Base-by-base conservation (phyloP, 2,113 vertebrate species). In the Fulica atra region DNA sequence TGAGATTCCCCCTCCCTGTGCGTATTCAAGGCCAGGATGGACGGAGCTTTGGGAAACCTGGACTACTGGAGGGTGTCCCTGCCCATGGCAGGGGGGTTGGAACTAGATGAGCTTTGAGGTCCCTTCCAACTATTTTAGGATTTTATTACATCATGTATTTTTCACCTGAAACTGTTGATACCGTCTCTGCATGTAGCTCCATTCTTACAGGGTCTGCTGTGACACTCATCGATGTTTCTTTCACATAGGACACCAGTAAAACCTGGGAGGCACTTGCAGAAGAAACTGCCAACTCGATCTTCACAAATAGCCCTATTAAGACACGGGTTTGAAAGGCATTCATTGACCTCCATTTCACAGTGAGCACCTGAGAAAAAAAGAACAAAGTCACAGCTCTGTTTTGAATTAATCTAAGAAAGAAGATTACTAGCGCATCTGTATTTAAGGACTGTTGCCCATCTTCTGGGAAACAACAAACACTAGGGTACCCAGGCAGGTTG, bases 291-390 rank as follows among this genome's bases (percentile, higher is more conserved):
- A 16, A 98, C 97, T 93, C 98, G 80, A 97, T 99, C 99, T 94
- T 98, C 98, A 95, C 99, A 99, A 86, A 97, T 51, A 15, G 98
- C 99, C n/a, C 97, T 98, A 66, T 99, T 99, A 93, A 98, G 96
- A 96, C 99, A 99, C 1, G 99, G 99, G 89, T 92, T 98, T 70
- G 99, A 99, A 50, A 98, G 98, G 88, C 99, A 99, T 96, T 99
- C 99, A 72, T 99, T 97, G 57, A 99, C 97, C 91, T 99, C 99
- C 83, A 88, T 97, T 97, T 99, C 99, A 96, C 99, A 99, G 15
- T 82, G 98, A 83, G 78, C 65, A 86, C 98, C 98, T 98, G 92
- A 29, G 83, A 64, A 94, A 88, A 69, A 93, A 50, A 44, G 53
- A 76, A 97, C 48, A 92, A 69, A 93, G 36, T 35, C 44, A 90